Evolutionary conservation across 2,113 vertebrate species (phyloP).

Genomic region (Poecilia latipinna): DNA sequence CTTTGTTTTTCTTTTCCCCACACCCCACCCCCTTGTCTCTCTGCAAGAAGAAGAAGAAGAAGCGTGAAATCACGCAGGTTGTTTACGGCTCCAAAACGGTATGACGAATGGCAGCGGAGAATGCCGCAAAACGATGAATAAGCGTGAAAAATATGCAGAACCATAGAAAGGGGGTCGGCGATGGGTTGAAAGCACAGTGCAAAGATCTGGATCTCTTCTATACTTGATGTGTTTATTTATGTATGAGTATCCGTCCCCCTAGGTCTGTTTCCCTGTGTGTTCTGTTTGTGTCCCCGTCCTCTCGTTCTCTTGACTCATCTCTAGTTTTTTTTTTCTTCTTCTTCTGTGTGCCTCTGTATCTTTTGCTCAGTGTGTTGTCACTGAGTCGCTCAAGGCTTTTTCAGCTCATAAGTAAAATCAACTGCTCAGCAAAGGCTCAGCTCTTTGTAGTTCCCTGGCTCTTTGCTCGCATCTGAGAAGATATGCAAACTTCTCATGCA

Average conservation of each 20-base stretch:
- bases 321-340: neutral
- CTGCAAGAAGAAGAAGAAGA: slow-evolving; percentile 4
- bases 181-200: neutral
- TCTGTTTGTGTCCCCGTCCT: slow-evolving; percentile 41
- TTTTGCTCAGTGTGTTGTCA: slow-evolving; percentile 40
- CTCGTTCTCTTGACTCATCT: slow-evolving; percentile 34
- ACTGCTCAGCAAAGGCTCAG: slow-evolving; percentile 23
- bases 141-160: slow-evolving; percentile 7
- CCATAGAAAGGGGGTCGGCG: neutral
- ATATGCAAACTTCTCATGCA: slow-evolving; percentile 18
- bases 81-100: neutral
- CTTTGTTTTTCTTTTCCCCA: slow-evolving; percentile 10
- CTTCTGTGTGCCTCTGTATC: slow-evolving; percentile 30
- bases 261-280: slow-evolving; percentile 43
- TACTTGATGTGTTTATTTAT: slow-evolving; percentile 30
- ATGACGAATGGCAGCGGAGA: neutral
- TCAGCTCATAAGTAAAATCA: slow-evolving; percentile 55
- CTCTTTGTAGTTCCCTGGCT: slow-evolving; percentile 23
- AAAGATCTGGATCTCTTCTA: slow-evolving; percentile 17
- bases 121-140: slow-evolving; percentile 18
- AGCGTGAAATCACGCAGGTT: neutral
- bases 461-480: slow-evolving; percentile 29
- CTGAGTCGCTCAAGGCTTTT: slow-evolving; percentile 54
- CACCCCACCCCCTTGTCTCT: slow-evolving; percentile 4
- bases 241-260: slow-evolving; percentile 28